Conservation (phyloP, 2,797 vertebrate species). For the Pteropus rufus region DNA sequence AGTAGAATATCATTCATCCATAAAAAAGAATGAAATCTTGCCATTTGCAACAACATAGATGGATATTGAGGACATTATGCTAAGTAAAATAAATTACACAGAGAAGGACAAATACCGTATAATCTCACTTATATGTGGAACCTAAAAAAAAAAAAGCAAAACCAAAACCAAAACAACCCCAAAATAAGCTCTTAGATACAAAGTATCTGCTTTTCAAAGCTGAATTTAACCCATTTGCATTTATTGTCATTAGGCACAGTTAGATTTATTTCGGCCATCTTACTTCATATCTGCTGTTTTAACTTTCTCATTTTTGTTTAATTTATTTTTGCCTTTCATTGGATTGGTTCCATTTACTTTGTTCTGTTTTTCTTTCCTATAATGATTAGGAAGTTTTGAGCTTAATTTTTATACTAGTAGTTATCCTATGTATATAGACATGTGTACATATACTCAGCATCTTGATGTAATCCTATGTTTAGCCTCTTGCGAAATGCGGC, state of each 20-base stretch:
- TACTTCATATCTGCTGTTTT: neutral
- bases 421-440: neutral
- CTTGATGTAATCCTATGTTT: neutral
- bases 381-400: neutral
- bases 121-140: neutral
- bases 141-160: neutral
- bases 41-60: neutral
- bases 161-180: neutral
- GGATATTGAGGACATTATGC: neutral
- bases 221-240: neutral
- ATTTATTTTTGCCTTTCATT: slow-evolving; percentile 11
- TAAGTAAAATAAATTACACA: neutral
- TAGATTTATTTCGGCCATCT: neutral
- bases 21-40: neutral
- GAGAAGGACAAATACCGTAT: neutral
- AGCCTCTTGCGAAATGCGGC: neutral
- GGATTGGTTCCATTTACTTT: neutral
- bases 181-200: neutral
- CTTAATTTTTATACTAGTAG: neutral
- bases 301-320: neutral
- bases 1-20: neutral
- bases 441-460: neutral
- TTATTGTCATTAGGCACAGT: neutral
- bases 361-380: neutral
- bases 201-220: neutral